A percentile compares a stretch with the other conserved stretches of the same genome.
These are phyloP conservation scores for Drosophila setifemur DNA, from an alignment of 1,140 invertebrate species.

Conservation along the genomic window DNA sequence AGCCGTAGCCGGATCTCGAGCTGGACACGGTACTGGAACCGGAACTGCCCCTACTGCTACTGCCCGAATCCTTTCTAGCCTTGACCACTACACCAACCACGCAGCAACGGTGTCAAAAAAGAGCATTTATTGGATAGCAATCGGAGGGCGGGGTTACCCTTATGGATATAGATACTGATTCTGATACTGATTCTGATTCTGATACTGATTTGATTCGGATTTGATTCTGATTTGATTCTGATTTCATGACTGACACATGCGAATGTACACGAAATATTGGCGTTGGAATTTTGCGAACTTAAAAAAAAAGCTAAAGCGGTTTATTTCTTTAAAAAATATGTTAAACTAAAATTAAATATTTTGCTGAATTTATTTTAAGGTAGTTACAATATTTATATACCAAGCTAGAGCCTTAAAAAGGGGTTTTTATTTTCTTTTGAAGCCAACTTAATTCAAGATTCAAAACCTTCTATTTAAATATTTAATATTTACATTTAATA, in stretches of 20 bases:
- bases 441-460: too few species aligned
- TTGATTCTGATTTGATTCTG: neutral
- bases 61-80: slow-evolving; percentile 59
- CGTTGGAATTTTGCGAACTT: neutral
- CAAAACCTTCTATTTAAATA: too few species aligned
- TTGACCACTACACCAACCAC: slow-evolving; percentile 39
- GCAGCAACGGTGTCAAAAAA: slow-evolving; percentile 44
- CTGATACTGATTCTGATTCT: neutral
- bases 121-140: slow-evolving; percentile 44
- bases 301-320: neutral
- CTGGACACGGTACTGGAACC: slow-evolving; percentile 18
- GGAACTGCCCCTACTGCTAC: slow-evolving; percentile 25
- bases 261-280: neutral
- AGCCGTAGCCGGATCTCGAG: neutral
- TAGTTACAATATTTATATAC: too few species aligned
- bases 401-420: too few species aligned
- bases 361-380: too few species aligned
- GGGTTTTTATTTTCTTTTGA: too few species aligned
- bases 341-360: too few species aligned
- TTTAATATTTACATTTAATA: too few species aligned
- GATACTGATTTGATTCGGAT: neutral
- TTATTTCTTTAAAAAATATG: too few species aligned
- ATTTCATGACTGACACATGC: neutral
- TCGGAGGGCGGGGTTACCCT: neutral
- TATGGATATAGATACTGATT: neutral